Percentiles rank a stretch among this genome's conserved stretches.
These are phyloP conservation scores for Mus musculus DNA, from an alignment of 2,113 vertebrate species.

Conservation along the genomic window GRCm39 chr7:72391501-72392000, in stretches of 20 bases:
- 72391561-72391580: neutral
- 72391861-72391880: neutral
- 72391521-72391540: neutral
- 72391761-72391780: neutral
- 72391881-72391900: too few species aligned
- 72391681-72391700: neutral
- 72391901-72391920: neutral
- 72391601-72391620: neutral
- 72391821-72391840: neutral
- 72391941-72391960: neutral
- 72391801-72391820: neutral
- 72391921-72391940: neutral
- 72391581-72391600: neutral
- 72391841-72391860: neutral
- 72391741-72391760: neutral
- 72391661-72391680: neutral
- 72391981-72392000: neutral
- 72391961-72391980: neutral
- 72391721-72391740: neutral
- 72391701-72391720: neutral
- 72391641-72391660: rapidly evolving
- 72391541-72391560: neutral
- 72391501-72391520: neutral
- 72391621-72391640: neutral
- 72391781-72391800: neutral